Conservation (phyloP, 1,140 invertebrate species). For the Drosophila sulfurigaster region DNA sequence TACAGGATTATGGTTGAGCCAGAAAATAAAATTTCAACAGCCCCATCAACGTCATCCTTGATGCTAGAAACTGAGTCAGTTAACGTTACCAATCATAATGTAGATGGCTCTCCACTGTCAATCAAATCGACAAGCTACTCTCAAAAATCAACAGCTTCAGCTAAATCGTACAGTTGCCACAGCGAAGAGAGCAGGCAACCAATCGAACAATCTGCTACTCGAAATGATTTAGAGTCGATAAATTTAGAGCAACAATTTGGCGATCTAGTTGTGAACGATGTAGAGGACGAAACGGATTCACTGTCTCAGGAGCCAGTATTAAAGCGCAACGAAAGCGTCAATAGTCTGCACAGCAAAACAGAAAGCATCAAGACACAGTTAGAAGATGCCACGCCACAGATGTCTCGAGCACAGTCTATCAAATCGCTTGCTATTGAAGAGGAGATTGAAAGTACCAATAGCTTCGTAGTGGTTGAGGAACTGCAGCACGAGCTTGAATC, state of each 20-base stretch:
- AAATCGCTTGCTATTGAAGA: conserved; percentile 79
- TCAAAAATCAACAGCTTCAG: conserved; percentile 78
- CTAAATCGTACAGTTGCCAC: conserved; percentile 52
- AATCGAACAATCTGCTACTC: not conserved
- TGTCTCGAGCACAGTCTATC: conserved; percentile 72
- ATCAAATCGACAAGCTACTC: conserved; percentile 74
- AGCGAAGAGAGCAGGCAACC: not conserved
- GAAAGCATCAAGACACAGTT: conserved; percentile 79
- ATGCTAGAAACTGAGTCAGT: not conserved
- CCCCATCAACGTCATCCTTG: not conserved
- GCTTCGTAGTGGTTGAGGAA: conserved; percentile 74
- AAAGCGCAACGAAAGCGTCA: conserved; percentile 67
- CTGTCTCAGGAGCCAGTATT: conserved; percentile 26
- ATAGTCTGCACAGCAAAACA: conserved; percentile 73
- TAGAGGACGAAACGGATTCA: conserved; percentile 45
- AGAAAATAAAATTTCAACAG: not conserved
- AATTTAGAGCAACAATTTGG: conserved; percentile 48
- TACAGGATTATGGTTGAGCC: conserved; percentile 7
- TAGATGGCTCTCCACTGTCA: conserved; percentile 61
- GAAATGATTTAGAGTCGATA: not conserved
- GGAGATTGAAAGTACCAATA: conserved; percentile 73
- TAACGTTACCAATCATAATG: not conserved
- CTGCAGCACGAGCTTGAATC: conserved; percentile 58
- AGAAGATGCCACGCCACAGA: conserved; percentile 69
- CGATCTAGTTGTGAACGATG: conserved; percentile 56